Evolutionary conservation across 37 sponge, comb jelly and placozoan genomes (phyloP), one percentile per base, ranked within the genome.

Genomic region (Crambe crambe): DNA sequence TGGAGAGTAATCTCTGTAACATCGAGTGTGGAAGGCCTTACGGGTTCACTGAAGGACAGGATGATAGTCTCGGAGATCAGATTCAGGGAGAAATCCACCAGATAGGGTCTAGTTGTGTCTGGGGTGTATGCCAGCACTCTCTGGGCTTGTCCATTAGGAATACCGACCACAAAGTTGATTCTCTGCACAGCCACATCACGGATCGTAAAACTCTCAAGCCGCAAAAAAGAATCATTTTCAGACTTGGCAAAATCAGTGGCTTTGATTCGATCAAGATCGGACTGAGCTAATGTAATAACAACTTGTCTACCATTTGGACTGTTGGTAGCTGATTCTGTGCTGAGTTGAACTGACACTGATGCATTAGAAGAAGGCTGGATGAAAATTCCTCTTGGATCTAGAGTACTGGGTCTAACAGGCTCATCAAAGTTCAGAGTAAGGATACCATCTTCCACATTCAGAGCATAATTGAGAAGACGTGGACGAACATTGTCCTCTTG

Each of bases 181-280:
- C 47, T 23, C 5, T 77, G 68, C n/a, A 86, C 71, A 30, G 93
- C 83, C 20, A 92, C 72, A 85, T 95, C 96, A 64, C 34, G 30
- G 31, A 91, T 87, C 40, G 89, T 83, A 34, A 10, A 67, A 23
- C 57, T 44, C 1, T 61, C 68, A 22, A 95, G 42, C 6, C 85
- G 42, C 42, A 95, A 29, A 42, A 66, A 95, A 12, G 96, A 89
- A 58, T 92, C 82, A 56, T 83, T 81, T 4, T 1, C 31, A 61
- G 85, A 78, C 56, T 84, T 87, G n/a, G 85, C 90, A 83, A 89
- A 95, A 54, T 94, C 85, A 26, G 83, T 79, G n/a, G 87, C 81
- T 67, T 83, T 86, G 20, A 94, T 75, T 3, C 54, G 43, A 43
- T 70, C 56, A 20, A 86, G 10, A 44, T 94, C 91, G 18, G 21